Percentiles rank a stretch among this genome's conserved stretches.
phyloP scores from a whole-genome alignment of 1,140 invertebrate species.

The Acromyrmex charruanus region DNA sequence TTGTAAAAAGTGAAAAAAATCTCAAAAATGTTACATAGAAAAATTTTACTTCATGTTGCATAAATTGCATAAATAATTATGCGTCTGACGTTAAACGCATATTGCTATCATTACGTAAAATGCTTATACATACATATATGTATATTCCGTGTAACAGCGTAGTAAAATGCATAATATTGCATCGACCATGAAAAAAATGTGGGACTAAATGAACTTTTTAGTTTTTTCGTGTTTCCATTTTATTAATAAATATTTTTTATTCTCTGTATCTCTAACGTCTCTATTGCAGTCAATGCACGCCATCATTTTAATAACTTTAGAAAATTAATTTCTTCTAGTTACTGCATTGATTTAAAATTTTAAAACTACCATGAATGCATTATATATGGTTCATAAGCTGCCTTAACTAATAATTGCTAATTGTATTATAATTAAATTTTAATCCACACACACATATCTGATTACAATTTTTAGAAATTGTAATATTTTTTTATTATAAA shows the following conservation, averaged over 20 bases:
- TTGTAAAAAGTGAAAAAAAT: constrained; percentile 1
- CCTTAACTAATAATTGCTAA: not conserved
- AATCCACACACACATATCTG: not conserved
- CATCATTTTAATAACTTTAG: not conserved
- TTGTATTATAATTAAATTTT: not conserved
- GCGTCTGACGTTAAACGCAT: not conserved
- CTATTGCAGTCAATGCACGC: not conserved
- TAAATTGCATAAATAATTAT: constrained; percentile 28
- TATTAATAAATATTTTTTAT: not conserved
- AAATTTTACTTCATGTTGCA: constrained; percentile 3
- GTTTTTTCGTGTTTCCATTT: not conserved
- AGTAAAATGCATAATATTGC: constrained; percentile 5
- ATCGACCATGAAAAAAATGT: not conserved
- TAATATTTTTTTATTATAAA: not conserved
- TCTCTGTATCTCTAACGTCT: not conserved
- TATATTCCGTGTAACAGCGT: not conserved
- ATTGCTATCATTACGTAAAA: constrained; percentile 15
- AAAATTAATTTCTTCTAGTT: not conserved
- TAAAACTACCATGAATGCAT: not conserved
- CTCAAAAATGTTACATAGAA: not conserved
- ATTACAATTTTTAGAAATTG: not conserved
- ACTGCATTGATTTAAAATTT: not conserved
- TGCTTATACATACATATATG: not conserved
- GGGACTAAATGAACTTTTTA: not conserved
- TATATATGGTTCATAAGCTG: not conserved